Evolutionary conservation across 2,113 vertebrate genomes (phyloP), one percentile per base, ranked within the genome.

Genomic region (Tragelaphus strepsiceros): DNA sequence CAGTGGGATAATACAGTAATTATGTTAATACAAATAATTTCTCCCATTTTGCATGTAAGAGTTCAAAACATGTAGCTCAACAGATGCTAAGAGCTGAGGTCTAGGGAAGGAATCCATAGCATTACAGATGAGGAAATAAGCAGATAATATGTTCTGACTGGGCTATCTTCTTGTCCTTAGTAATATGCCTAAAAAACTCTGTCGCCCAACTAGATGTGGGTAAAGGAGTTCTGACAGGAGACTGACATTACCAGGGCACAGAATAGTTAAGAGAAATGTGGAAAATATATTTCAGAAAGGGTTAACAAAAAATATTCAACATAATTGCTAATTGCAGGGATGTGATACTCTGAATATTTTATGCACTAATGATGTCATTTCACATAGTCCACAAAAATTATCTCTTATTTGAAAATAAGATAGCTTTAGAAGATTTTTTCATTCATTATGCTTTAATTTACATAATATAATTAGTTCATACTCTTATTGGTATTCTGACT

Each of bases 381-480:
- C 15, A 39, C 30, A 61, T 51, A 93, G 53, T 53, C 28, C 26
- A 94, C 58, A 93, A 53, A 85, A 56, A 90, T 30, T 24, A 77
- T 7, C 6, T 90, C 35, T 87, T 53, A 26, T 95, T 78, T 93
- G 17, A 78, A 96, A 86, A 85, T 83, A 82, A 93, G 64, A n/a
- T 39, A 58, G 7, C 22, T 90, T 84, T 90, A 77, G 59, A 97
- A 64, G 28, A 21, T 86, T 88, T 19, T 87, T 87, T 91, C 51
- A 67, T 46, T 96, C 16, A 82, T 89, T 82, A 78, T 88, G 13
- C 43, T 95, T 90, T 95, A 35, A 89, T 97, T 97, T 92, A 71
- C 71, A 92, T 95, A 93, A 88, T 53, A 61, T 71, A 90, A 80
- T 92, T 78, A 88, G 67, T 61, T 91, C 35, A 62, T 78, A 94